Conservation (phyloP, 2,113 vertebrate genomes). For the Bufo bufo region DNA sequence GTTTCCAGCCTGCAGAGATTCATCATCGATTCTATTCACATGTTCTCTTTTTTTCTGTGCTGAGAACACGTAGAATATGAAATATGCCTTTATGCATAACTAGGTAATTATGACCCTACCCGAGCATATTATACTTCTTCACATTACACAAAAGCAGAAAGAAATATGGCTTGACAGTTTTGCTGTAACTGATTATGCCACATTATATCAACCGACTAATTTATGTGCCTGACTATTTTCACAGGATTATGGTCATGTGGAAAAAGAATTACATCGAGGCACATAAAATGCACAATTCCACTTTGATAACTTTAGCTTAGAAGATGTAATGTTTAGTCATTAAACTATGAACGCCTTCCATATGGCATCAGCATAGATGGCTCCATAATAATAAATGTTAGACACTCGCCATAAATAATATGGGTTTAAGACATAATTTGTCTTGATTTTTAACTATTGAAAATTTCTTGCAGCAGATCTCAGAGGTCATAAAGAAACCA, state of each 20-base stretch:
- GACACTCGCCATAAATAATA: conserved; percentile 14
- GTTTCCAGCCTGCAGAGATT: background rate
- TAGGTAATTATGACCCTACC: background rate
- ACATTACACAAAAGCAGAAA: background rate
- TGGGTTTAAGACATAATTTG: background rate
- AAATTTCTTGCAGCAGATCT: background rate
- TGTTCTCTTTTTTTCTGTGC: background rate
- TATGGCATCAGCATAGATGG: conserved; percentile 19
- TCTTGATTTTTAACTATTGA: conserved; percentile 22
- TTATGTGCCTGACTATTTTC: background rate
- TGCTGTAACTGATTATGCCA: background rate
- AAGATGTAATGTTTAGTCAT: conserved; percentile 6
- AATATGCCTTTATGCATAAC: background rate
- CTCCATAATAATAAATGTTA: conserved; percentile 12
- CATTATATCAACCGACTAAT: background rate
- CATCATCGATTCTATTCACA: background rate
- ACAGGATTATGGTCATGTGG: conserved; percentile 11
- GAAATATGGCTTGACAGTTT: conserved; percentile 8
- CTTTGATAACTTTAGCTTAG: conserved; percentile 10
- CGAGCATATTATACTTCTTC: background rate
- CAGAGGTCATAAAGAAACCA: background rate
- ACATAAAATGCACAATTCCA: conserved; percentile 4
- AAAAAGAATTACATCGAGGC: conserved; percentile 3
- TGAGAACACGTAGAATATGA: background rate
- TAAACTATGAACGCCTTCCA: conserved; percentile 18